Percentiles rank a stretch among this genome's conserved stretches.
Conservation (phyloP, 2,888 invertebrate genomes). For the Ametastegia equiseti region DNA sequence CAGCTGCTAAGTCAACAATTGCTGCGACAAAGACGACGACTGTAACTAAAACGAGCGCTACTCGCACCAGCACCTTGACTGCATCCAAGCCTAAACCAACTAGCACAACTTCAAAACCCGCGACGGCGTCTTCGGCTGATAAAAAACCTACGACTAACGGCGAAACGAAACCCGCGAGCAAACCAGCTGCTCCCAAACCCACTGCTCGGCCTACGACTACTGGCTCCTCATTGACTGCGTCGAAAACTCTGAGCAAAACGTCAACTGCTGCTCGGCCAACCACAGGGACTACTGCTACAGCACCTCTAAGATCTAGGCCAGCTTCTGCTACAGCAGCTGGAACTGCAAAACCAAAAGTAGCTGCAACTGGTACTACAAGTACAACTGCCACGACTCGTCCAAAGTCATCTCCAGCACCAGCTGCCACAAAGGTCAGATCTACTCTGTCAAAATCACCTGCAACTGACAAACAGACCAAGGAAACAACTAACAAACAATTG, state of each 20-base stretch:
- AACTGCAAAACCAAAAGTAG: constrained; percentile 55
- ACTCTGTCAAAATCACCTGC: constrained; percentile 63
- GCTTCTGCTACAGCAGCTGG: constrained; percentile 56
- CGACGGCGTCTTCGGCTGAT: constrained; percentile 64
- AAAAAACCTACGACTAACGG: constrained; percentile 80
- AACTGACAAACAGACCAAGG: constrained; percentile 82
- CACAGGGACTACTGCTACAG: constrained; percentile 52
- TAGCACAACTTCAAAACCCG: constrained; percentile 49
- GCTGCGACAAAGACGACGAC: constrained; percentile 58
- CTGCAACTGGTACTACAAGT: constrained; percentile 50
- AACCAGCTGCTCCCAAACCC: constrained; percentile 55
- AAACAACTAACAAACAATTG: constrained; percentile 84
- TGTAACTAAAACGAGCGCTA: constrained; percentile 57
- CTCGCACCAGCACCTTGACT: constrained; percentile 48
- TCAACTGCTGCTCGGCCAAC: constrained; percentile 54
- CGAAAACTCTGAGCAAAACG: constrained; percentile 59
- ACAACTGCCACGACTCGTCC: constrained; percentile 52
- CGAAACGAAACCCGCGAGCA: constrained; percentile 75
- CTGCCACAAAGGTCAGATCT: constrained; percentile 65
- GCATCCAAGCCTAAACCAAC: constrained; percentile 44
- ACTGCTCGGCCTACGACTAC: constrained; percentile 44
- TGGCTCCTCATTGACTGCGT: constrained; percentile 32
- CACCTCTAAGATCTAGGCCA: constrained; percentile 56
- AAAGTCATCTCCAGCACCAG: constrained; percentile 64
- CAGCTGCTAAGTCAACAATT: constrained; percentile 54